phyloP scores from a whole-genome alignment of 2,888 invertebrate species.

The Linnaemya tessellans region DNA sequence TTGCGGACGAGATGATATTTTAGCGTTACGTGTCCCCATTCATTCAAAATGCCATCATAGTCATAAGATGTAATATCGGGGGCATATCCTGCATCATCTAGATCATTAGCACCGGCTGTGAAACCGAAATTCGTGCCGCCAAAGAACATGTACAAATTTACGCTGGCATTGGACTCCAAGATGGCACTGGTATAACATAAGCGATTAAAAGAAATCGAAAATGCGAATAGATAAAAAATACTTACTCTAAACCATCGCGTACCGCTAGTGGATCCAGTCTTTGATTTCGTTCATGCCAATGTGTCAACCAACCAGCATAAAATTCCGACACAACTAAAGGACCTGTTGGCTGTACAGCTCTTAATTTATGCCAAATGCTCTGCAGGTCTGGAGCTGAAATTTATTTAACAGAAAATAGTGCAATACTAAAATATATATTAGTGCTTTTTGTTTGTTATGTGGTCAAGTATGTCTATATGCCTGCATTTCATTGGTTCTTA shows the following conservation, averaged over 20 bases:
- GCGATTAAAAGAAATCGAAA: background rate
- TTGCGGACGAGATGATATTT: slow-evolving; percentile 90
- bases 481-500: too few relatives aligned
- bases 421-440: too few relatives aligned
- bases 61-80: slow-evolving; percentile 94
- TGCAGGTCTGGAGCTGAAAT: slow-evolving; percentile 21
- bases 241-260: slow-evolving; percentile 42
- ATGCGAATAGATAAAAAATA: background rate
- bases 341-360: slow-evolving; percentile 43
- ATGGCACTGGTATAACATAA: slow-evolving; percentile 78
- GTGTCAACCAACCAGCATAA: slow-evolving; percentile 52
- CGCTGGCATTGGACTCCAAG: slow-evolving; percentile 85
- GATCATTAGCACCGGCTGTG: slow-evolving; percentile 84
- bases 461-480: too few relatives aligned
- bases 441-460: too few relatives aligned
- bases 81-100: slow-evolving; percentile 83
- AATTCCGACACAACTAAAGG: slow-evolving; percentile 48
- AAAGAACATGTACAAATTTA: slow-evolving; percentile 96
- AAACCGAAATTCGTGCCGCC: slow-evolving; percentile 95
- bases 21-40: slow-evolving; percentile 93
- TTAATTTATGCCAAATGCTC: slow-evolving; percentile 16
- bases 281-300: slow-evolving; percentile 48
- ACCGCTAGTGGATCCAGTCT: slow-evolving; percentile 44
- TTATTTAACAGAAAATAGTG: background rate
- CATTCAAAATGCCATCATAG: slow-evolving; percentile 94